A percentile compares a stretch with the other conserved stretches of the same genome.
Conservation (phyloP, 2,797 vertebrate species). For the Leuciscus waleckii region DNA sequence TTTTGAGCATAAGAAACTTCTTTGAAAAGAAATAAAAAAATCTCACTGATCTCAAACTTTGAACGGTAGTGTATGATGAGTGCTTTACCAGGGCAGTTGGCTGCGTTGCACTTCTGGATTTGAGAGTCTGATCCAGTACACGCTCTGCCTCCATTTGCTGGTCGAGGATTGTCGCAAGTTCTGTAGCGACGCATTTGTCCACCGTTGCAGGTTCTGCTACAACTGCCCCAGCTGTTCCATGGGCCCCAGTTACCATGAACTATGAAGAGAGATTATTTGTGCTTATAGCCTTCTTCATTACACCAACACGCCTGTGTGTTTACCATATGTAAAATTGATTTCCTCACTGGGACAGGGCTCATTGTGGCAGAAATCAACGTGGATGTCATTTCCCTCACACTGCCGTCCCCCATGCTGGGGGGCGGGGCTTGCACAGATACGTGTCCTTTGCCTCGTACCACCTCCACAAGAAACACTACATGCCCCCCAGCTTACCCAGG, state of each 20-base stretch:
- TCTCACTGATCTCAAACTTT: neutral
- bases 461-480: constrained; percentile 94
- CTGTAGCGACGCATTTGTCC: constrained; percentile 92
- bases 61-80: neutral
- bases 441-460: constrained; percentile 87
- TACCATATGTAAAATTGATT: neutral
- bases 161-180: constrained; percentile 89
- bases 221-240: constrained; percentile 92
- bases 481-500: constrained; percentile 90
- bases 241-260: constrained; percentile 93
- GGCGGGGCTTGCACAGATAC: constrained; percentile 86
- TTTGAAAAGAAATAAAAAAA: neutral
- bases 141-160: constrained; percentile 86
- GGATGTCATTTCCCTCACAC: constrained; percentile 90
- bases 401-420: constrained; percentile 86
- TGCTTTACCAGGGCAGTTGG: constrained; percentile 87
- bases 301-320: neutral
- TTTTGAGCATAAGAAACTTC: neutral
- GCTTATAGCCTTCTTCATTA: neutral
- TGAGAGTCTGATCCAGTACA: constrained; percentile 92
- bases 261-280: constrained; percentile 60
- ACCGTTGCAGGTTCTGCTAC: constrained; percentile 89
- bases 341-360: constrained; percentile 94
- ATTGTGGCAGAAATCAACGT: constrained; percentile 92
- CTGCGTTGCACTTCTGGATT: constrained; percentile 85